Evolutionary conservation across 2,113 vertebrate species (phyloP).

Genomic region (Xenopus tropicalis): UCB_Xtro_10.0 CM004451.2:68880001-68880500

Average conservation of each 20-base stretch:
- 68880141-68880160: conserved; percentile 74
- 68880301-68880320: no score
- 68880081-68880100: conserved; percentile 88
- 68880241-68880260: conserved; percentile 82
- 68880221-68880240: conserved; percentile 89
- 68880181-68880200: conserved; percentile 91
- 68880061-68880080: conserved; percentile 91
- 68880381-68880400: no score
- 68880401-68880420: no score
- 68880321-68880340: no score
- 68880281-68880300: conserved; percentile 80
- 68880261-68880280: conserved; percentile 84
- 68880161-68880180: conserved; percentile 82
- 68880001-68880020: not conserved
- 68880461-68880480: no score
- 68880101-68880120: conserved; percentile 73
- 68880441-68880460: no score
- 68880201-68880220: conserved; percentile 84
- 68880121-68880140: conserved; percentile 73
- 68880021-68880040: conserved; percentile 2
- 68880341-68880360: no score
- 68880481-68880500: no score
- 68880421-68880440: no score
- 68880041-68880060: conserved; percentile 88
- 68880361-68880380: no score